Evolutionary conservation across 2,888 invertebrate genomes (phyloP).

Genomic region (Brachyopa scutellaris): DNA sequence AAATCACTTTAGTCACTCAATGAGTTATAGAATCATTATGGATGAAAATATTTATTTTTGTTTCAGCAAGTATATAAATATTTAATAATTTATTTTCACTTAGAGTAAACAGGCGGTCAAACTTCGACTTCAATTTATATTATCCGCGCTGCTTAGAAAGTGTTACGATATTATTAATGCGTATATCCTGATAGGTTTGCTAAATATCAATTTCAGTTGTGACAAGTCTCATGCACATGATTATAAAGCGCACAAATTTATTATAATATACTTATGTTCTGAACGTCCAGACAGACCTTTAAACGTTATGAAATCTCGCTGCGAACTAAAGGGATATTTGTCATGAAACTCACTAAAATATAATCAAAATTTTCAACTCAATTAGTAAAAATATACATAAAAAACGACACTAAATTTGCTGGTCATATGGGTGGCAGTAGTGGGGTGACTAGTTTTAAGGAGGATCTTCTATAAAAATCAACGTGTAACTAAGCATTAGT

Average conservation of each 20-base stretch:
- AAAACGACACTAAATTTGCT: slow-evolving; percentile 44
- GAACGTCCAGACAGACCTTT: slow-evolving; percentile 62
- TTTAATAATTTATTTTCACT: slow-evolving; percentile 1
- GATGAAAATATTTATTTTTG: too few relatives aligned
- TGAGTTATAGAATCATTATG: too few relatives aligned
- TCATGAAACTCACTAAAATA: slow-evolving; percentile 69
- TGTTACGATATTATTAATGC: neutral
- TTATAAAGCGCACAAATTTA: slow-evolving; percentile 7
- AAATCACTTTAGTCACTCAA: too few relatives aligned
- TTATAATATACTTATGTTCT: slow-evolving; percentile 50
- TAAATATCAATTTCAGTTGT: neutral
- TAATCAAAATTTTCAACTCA: slow-evolving; percentile 66
- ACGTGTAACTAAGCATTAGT: slow-evolving; percentile 2
- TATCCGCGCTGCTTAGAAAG: slow-evolving; percentile 61
- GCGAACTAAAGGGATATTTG: slow-evolving; percentile 71
- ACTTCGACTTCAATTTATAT: slow-evolving; percentile 2
- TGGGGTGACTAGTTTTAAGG: slow-evolving; percentile 52
- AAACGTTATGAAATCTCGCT: slow-evolving; percentile 69
- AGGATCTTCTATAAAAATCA: slow-evolving; percentile 35
- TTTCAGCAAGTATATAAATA: too few relatives aligned
- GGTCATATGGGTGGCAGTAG: slow-evolving; percentile 42
- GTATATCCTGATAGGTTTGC: slow-evolving; percentile 14
- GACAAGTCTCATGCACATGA: slow-evolving; percentile 47
- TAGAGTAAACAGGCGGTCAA: slow-evolving; percentile 64
- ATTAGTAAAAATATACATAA: slow-evolving; percentile 60